Percentiles rank a stretch among this genome's conserved stretches.
These are phyloP conservation scores for Cariama cristata DNA, from an alignment of 2,113 vertebrate species.

Conservation along the genomic window DNA sequence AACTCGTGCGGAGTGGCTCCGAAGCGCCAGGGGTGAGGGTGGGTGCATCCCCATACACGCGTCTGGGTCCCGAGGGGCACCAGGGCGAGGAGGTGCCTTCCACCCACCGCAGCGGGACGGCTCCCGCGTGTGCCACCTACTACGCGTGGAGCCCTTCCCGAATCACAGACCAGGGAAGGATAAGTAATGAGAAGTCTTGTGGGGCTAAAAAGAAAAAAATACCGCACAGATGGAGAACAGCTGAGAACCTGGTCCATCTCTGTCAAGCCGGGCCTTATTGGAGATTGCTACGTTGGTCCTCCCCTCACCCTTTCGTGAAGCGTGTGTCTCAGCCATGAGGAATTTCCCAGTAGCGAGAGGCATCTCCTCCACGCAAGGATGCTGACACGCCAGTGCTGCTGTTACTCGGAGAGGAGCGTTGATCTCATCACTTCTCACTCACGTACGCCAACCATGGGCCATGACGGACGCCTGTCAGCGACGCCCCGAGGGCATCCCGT, in stretches of 20 bases:
- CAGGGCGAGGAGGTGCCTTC: rapidly evolving
- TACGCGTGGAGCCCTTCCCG: not conserved
- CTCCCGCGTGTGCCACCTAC: rapidly evolving
- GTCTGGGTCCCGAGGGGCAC: not conserved
- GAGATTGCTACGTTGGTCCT: rapidly evolving
- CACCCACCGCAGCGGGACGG: not conserved
- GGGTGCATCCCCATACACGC: rapidly evolving
- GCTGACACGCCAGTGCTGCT: not conserved
- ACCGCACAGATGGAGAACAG: not conserved
- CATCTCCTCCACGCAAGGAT: not conserved
- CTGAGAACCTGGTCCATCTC: not conserved
- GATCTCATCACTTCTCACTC: not conserved
- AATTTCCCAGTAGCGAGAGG: not conserved
- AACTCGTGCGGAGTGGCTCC: not conserved
- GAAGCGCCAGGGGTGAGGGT: not conserved
- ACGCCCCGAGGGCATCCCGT: rapidly evolving
- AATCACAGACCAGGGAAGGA: not conserved
- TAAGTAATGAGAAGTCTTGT: not conserved
- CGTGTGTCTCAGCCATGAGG: not conserved
- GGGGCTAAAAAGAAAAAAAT: not conserved
- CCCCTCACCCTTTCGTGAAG: not conserved
- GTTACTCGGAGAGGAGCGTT: not conserved
- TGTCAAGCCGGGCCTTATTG: not conserved
- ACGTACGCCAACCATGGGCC: not conserved
- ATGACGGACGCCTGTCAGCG: not conserved